phyloP scores from a whole-genome alignment of 2,888 invertebrate genomes.

The Himalopsyche anomala region DNA sequence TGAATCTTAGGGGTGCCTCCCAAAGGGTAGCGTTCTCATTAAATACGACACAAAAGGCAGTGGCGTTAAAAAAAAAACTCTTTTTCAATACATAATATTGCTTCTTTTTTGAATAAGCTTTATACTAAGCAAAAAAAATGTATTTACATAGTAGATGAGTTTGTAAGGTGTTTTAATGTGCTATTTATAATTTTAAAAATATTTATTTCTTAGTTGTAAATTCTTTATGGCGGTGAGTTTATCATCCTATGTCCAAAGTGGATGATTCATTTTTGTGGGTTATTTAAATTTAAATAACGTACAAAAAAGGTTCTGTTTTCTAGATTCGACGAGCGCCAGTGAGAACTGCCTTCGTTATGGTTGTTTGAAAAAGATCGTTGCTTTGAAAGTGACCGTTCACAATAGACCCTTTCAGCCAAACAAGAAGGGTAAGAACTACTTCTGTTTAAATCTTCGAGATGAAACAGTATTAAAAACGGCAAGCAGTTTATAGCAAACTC shows the following conservation, averaged over 20 bases:
- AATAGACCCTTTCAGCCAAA: constrained; percentile 1
- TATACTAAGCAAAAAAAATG: no score
- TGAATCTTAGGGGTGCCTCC: not conserved
- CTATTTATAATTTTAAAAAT: no score
- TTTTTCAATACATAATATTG: no score
- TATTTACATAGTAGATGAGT: no score
- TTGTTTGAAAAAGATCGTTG: not conserved
- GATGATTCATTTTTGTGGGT: no score
- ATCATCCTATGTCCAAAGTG: no score
- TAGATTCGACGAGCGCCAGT: not conserved
- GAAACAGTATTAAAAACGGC: not conserved
- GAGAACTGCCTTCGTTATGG: constrained; percentile 9
- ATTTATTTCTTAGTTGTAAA: no score
- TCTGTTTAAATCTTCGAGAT: not conserved
- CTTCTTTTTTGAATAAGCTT: no score
- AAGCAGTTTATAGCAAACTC: not conserved
- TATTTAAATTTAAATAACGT: no score
- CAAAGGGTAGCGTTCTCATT: constrained; percentile 19
- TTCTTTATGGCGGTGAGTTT: no score
- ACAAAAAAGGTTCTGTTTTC: no score
- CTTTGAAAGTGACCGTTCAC: constrained; percentile 11
- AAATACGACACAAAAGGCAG: not conserved
- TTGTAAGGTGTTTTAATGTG: no score
- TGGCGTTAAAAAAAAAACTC: not conserved
- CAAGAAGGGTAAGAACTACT: not conserved